These are phyloP conservation scores for Lasiommata megera DNA, from an alignment of 2,888 invertebrate genomes.

Conservation along the genomic window DNA sequence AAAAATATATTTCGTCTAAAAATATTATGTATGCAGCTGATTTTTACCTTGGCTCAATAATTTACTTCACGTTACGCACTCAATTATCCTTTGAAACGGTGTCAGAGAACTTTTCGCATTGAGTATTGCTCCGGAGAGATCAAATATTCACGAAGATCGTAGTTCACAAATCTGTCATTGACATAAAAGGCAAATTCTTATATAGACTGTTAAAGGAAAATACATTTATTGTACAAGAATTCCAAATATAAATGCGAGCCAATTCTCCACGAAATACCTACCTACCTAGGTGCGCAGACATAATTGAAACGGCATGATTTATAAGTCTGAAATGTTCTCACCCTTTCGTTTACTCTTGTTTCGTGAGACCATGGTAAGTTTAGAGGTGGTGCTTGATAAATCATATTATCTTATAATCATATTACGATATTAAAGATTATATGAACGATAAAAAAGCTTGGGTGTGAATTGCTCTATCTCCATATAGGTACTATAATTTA, in stretches of 20 bases:
- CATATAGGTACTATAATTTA: too few relatives aligned
- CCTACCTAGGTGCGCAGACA: slow-evolving; percentile 48
- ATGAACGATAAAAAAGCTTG: too few relatives aligned
- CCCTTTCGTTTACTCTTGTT: slow-evolving; percentile 32
- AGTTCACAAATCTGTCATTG: not conserved
- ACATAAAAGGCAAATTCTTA: slow-evolving; percentile 6
- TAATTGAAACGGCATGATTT: slow-evolving; percentile 71
- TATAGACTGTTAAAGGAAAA: not conserved
- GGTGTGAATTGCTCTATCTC: too few relatives aligned
- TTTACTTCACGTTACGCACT: not conserved
- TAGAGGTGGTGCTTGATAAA: not conserved
- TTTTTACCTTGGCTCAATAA: too few relatives aligned
- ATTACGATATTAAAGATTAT: too few relatives aligned
- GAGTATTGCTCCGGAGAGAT: not conserved
- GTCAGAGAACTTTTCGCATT: not conserved
- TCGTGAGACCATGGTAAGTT: not conserved
- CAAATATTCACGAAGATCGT: not conserved
- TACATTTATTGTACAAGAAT: slow-evolving; percentile 3
- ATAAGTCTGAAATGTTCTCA: slow-evolving; percentile 38
- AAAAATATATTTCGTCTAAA: too few relatives aligned
- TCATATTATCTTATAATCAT: too few relatives aligned
- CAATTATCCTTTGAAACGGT: not conserved
- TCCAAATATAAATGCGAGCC: slow-evolving; percentile 12
- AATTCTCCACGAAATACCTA: slow-evolving; percentile 13
- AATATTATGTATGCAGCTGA: too few relatives aligned